Conservation (phyloP, 2,797 vertebrate species). For the Eremophila alpestris region DNA sequence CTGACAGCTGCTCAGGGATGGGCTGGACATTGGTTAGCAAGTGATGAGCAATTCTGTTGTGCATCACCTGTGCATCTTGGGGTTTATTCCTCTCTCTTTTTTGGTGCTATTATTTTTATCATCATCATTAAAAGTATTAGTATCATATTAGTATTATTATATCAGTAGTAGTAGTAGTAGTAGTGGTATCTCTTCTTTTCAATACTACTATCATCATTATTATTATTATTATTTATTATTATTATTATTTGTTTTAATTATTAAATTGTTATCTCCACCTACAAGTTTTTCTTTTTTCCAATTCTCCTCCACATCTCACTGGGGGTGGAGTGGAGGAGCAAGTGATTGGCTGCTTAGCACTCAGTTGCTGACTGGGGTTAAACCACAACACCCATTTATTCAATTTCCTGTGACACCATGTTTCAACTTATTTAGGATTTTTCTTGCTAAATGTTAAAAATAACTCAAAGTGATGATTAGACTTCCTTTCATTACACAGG, state of each 20-base stretch:
- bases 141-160: background rate
- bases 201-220: background rate
- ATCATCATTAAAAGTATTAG: background rate
- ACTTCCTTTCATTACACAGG: background rate
- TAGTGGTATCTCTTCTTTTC: background rate
- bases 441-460: conserved; percentile 6
- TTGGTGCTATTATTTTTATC: background rate
- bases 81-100: background rate
- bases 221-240: background rate
- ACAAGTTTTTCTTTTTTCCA: background rate
- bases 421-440: background rate
- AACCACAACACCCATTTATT: background rate
- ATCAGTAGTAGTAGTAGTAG: background rate
- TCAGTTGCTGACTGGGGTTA: background rate
- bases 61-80: background rate
- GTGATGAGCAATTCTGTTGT: background rate
- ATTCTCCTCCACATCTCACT: background rate
- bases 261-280: background rate
- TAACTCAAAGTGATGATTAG: background rate
- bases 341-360: background rate
- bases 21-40: background rate
- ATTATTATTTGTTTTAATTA: background rate
- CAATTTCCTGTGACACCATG: background rate
- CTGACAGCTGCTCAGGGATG: background rate
- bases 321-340: rapidly evolving